Base-by-base conservation (phyloP, 2,888 invertebrate genomes). In the Lepidocyrtoides sp. region DNA sequence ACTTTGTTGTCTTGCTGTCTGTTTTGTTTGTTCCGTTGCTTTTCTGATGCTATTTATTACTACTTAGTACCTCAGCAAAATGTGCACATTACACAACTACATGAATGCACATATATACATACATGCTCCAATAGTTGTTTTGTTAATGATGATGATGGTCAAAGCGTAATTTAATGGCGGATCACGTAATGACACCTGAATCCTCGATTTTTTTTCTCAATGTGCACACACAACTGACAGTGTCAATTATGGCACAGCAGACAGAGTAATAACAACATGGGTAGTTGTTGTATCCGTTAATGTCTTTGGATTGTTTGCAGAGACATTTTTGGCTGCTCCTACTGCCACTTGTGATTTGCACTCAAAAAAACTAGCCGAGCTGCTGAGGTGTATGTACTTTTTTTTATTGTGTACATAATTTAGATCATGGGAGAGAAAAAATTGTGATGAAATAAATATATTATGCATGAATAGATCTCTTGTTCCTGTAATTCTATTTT, bases 91-190 rank as follows among this genome's bases (percentile, higher is more conserved):
- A 81, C 10, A n/a, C 17, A 69, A 5, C 36, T 60, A 60, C 20
- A 5, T n/a, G n/a, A n/a, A 66, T 63, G 32, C 44, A 23, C 23
- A 44, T 14, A 23, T n/a, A 23, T 44, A 69, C 79, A 32, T 60
- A 14, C 51, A 7, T 48, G 41, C 84, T 29, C 66, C 41, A 60
- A 41, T 57, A 89, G 89, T 83, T 82, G 82, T 89, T 83, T 89
- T 89, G 89, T 89, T 83, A 89, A 89, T 84, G 89, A 89, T 82
- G 89, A 89, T 89, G 89, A 84, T 83, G 89, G 89, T 82, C 89
- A 89, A 89, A 89, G 75, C 82, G 82, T 89, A 82, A 89, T 83
- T 89, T 89, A 89, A 89, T 89, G 66, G 84, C 60, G 51, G 90
- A 85, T 90, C 79, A 72, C 79, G 77, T 90, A 90, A 90, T 90